phyloP scores from a whole-genome alignment of 2,888 invertebrate genomes.

The Acleris literana region DNA sequence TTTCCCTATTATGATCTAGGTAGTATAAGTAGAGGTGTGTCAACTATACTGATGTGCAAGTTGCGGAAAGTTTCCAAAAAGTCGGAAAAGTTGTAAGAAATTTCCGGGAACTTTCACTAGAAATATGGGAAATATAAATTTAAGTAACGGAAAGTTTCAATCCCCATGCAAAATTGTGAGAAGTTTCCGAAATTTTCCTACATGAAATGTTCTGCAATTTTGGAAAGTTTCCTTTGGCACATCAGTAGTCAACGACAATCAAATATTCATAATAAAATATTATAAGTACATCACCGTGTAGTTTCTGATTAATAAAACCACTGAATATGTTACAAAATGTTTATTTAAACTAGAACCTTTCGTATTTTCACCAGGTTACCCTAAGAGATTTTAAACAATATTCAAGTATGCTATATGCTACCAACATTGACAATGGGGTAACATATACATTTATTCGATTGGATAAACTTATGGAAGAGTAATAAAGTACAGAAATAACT shows the following conservation, averaged over 20 bases:
- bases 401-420: slow-evolving; percentile 12
- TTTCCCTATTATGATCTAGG: neutral
- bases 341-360: slow-evolving; percentile 74
- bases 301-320: slow-evolving; percentile 43
- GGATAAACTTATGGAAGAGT: slow-evolving; percentile 35
- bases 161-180: no score
- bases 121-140: no score
- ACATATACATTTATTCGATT: slow-evolving; percentile 21
- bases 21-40: neutral
- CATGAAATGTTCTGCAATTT: no score
- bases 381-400: slow-evolving; percentile 48
- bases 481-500: slow-evolving; percentile 35
- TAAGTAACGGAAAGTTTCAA: no score
- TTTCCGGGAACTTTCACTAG: no score
- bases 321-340: slow-evolving; percentile 68
- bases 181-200: no score
- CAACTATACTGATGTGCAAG: no score
- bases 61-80: no score
- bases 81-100: no score
- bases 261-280: slow-evolving; percentile 10
- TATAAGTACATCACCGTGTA: slow-evolving; percentile 3
- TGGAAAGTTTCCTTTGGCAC: no score
- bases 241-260: no score
- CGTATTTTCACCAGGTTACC: slow-evolving; percentile 64
- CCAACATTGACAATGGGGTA: slow-evolving; percentile 22